Evolutionary conservation across 2,888 invertebrate genomes (phyloP).

Genomic region (Microplitis manilae): DNA sequence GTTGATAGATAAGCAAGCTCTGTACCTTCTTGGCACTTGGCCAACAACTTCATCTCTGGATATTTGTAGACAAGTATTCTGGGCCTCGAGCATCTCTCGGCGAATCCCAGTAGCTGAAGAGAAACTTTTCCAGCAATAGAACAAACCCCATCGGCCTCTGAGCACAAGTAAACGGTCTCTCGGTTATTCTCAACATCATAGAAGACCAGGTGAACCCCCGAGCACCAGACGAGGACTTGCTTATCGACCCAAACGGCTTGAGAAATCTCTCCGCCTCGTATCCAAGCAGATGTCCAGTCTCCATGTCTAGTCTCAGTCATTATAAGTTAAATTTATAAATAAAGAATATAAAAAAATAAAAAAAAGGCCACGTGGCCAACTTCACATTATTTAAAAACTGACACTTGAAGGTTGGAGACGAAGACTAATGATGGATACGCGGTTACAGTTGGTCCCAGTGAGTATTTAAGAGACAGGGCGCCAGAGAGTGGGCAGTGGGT

Average conservation of each 20-base stretch:
- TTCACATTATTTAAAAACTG: background rate
- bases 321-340: constrained; percentile 6
- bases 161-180: constrained; percentile 53
- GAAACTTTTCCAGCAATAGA: constrained; percentile 61
- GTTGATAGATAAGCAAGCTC: constrained; percentile 57
- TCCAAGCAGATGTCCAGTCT: constrained; percentile 60
- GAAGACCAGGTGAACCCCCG: constrained; percentile 60
- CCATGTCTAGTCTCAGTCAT: constrained; percentile 25
- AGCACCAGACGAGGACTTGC: constrained; percentile 63
- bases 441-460: constrained; percentile 16
- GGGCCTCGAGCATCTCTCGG: constrained; percentile 77
- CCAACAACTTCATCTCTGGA: constrained; percentile 74
- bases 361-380: background rate
- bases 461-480: constrained; percentile 14
- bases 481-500: constrained; percentile 1
- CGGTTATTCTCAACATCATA: constrained; percentile 52
- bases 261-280: constrained; percentile 59
- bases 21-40: constrained; percentile 56
- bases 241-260: constrained; percentile 63
- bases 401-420: constrained; percentile 4
- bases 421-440: constrained; percentile 19
- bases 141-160: constrained; percentile 59
- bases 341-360: background rate
- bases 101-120: constrained; percentile 71
- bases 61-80: constrained; percentile 77